Evolutionary conservation across 2,113 vertebrate species (phyloP).

Genomic region (Daubentonia madagascariensis): DNA sequence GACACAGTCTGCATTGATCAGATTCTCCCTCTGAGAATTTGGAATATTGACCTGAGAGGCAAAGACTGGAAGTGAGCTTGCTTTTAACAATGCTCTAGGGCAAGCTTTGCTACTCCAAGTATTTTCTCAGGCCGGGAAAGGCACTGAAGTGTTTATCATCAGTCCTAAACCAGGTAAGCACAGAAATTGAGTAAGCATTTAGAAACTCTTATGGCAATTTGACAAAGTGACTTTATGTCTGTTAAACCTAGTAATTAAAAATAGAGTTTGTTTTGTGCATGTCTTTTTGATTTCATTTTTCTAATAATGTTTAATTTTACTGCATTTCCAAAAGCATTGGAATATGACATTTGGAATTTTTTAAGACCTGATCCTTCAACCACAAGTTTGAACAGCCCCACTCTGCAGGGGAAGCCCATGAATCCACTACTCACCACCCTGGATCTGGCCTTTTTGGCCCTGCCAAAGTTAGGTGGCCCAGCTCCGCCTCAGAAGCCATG

Average conservation of each 20-base stretch:
- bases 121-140: not conserved
- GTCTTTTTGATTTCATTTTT: not conserved
- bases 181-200: not conserved
- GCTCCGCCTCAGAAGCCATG: not conserved
- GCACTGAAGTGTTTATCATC: not conserved
- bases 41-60: not conserved
- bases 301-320: not conserved
- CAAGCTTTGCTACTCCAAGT: too few species aligned
- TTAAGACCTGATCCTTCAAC: not conserved
- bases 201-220: not conserved
- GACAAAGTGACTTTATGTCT: not conserved
- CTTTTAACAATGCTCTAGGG: not conserved
- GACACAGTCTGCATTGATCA: not conserved
- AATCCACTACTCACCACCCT: accelerated
- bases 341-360: not conserved
- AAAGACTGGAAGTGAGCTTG: not conserved
- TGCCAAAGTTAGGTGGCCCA: not conserved
- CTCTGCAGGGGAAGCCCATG: not conserved
- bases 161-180: not conserved
- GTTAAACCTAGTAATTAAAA: not conserved
- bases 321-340: not conserved
- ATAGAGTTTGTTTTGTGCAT: not conserved
- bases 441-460: not conserved
- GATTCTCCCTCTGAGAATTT: not conserved
- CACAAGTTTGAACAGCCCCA: not conserved